Base-by-base conservation (phyloP, 92 coral and sea anemone species). In the Porites evermanni region DNA sequence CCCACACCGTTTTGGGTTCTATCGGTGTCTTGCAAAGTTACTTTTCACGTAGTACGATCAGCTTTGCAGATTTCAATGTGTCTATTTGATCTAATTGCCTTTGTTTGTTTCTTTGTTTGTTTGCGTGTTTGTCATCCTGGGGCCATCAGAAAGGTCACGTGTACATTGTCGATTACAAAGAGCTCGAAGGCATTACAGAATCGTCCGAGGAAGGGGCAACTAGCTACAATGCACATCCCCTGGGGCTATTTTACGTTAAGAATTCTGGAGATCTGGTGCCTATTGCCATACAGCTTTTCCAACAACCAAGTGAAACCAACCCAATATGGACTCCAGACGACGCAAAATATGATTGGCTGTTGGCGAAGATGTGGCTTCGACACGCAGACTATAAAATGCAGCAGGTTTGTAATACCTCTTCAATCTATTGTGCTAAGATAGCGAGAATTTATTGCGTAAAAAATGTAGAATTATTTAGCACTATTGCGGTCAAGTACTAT, bases 251-350 rank as follows among this genome's bases (percentile, higher is more conserved):
- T 78, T 96, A 94, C 74, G 96, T 90, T 32, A 96, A 94, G 87
- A 94, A 73, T 21, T 77, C 88, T 0, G 95, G 95, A 1, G 94
- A 94, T 26, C 91, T 96, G 51, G 91, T 92, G 74, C 98, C 98
- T 26, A 90, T 95, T 47, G 96, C 98, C 23, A 95, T 95, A 26
- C 98, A 95, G 77, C 81, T 95, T 32, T 72, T 18, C 24, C 96
- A 93, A 53, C 66, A 89, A 64, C 93, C 98, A 23, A 79, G 92
- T 23, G 87, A 89, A 21, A 72, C 65, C 58, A 94, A 95, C 86
- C 98, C 98, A 61, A 92, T 95, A 74, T 95, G 98, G 98, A 95
- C 96, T 13, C 96, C 98, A 8, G 56, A 75, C 54, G 98, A 95
- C 67, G 65, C 91, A 2, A 64, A 93, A 29, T 81, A 87, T 72